Conservation (phyloP, 2,113 vertebrate species). For the Antechinus flavipes region DNA sequence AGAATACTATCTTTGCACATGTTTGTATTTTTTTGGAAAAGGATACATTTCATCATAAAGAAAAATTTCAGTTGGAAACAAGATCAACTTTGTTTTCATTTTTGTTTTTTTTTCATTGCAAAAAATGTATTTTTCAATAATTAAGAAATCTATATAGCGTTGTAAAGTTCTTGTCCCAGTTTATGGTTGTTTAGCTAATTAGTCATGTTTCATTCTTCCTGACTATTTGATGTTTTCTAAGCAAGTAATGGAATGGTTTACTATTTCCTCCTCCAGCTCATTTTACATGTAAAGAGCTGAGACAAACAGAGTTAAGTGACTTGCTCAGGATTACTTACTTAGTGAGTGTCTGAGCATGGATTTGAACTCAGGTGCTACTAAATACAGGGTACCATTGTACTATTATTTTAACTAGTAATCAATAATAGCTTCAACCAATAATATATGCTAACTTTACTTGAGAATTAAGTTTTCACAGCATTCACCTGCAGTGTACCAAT, state of each 20-base stretch:
- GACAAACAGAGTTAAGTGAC: not conserved
- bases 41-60: conserved; percentile 37
- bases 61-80: conserved; percentile 34
- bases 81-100: not conserved
- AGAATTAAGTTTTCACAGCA: not conserved
- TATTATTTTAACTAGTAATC: not conserved
- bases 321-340: no score
- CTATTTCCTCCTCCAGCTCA: not conserved
- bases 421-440: not conserved
- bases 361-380: not conserved
- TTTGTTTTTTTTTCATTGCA: not conserved
- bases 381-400: not conserved
- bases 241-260: not conserved
- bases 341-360: no score
- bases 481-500: not conserved
- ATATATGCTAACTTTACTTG: not conserved
- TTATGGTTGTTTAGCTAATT: not conserved
- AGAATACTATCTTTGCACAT: not conserved
- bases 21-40: conserved; percentile 40
- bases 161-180: not conserved
- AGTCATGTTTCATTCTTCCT: not conserved
- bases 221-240: not conserved
- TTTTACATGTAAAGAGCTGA: not conserved
- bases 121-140: not conserved
- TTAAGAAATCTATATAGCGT: not conserved